Evolutionary conservation across 2,797 vertebrate genomes (phyloP).

Genomic region (Picus viridis): DNA sequence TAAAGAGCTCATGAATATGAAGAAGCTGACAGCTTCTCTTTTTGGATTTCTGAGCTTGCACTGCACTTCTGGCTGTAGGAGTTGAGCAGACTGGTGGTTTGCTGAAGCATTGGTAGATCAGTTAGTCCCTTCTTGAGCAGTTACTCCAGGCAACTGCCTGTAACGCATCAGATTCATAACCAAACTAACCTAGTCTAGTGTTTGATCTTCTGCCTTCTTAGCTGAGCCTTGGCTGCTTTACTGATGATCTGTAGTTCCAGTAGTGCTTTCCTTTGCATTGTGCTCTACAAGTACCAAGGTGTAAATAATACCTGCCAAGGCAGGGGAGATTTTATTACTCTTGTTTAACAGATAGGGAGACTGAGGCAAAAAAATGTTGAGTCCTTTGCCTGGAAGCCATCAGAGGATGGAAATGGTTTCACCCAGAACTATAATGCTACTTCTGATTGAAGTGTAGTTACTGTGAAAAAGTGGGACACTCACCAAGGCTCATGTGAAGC

Average conservation of each 20-base stretch:
- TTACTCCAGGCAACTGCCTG: not conserved
- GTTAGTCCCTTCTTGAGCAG: not conserved
- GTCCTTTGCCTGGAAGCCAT: not conserved
- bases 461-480: not conserved
- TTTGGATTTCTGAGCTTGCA: not conserved
- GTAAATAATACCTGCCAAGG: not conserved
- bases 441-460: not conserved
- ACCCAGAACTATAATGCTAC: not conserved
- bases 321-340: not conserved
- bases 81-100: not conserved
- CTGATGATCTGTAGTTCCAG: not conserved
- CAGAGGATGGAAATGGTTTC: not conserved
- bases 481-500: not conserved
- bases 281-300: not conserved
- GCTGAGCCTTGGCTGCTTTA: not conserved
- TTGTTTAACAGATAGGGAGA: not conserved
- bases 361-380: not conserved
- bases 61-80: not conserved
- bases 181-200: not conserved
- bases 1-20: constrained; percentile 64
- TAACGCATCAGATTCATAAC: not conserved
- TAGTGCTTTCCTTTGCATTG: not conserved
- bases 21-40: constrained; percentile 4
- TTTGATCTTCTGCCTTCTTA: not conserved
- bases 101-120: not conserved